Evolutionary conservation across 2,797 vertebrate genomes (phyloP).

Genomic region (Loris lydekkerianus): DNA sequence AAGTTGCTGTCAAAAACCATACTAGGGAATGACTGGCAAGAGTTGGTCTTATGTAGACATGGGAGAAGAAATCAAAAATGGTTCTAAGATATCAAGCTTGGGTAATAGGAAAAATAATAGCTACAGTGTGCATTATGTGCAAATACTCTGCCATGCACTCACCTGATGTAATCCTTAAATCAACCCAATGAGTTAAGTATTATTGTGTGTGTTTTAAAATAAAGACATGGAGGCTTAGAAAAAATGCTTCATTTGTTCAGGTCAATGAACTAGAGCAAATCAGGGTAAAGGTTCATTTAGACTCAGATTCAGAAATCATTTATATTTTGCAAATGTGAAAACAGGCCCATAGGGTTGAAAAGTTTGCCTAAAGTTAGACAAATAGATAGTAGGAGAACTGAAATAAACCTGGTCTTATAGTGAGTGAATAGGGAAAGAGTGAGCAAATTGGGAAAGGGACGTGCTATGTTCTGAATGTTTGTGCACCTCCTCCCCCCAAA

Average conservation of each 20-base stretch:
- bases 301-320: background rate
- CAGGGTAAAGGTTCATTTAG: background rate
- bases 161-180: background rate
- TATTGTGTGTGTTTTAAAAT: conserved; percentile 39
- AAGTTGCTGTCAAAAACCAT: background rate
- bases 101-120: background rate
- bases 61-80: background rate
- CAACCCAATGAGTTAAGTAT: background rate
- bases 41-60: background rate
- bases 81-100: background rate
- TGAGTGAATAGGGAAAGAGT: background rate
- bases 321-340: conserved; percentile 13
- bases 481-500: background rate
- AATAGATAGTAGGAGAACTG: background rate
- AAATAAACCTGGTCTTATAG: background rate
- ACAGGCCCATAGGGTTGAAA: background rate
- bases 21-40: background rate
- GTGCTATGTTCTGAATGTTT: background rate
- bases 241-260: conserved; percentile 30
- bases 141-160: background rate
- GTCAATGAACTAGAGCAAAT: background rate
- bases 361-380: background rate
- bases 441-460: background rate
- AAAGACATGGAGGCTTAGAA: background rate
- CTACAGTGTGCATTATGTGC: background rate